Base-by-base conservation (phyloP, 23 tunicate species). In the Halocynthia aurantium region DNA sequence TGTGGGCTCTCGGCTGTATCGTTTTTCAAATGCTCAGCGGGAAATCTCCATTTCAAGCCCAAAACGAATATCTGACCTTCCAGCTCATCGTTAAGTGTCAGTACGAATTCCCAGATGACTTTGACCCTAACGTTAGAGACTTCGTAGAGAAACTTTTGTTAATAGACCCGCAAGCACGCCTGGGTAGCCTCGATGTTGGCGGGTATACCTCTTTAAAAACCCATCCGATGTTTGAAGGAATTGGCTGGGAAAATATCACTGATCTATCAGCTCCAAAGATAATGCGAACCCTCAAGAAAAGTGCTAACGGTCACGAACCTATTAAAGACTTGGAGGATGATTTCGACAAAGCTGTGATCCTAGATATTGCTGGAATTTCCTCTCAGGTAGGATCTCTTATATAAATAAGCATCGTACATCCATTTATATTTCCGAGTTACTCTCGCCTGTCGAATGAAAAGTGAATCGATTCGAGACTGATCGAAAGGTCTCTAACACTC, bases 1-100 rank as follows among this genome's bases (percentile, higher is more conserved):
- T 96, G 22, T 96, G 99, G 99, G 96, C 96, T 5, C 53, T 92
- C 22, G 99, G 93, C 7, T 90, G 99, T 69, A 85, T 96, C 11
- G 76, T 87, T 6, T 85, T 75, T 72, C 96, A 90, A 76, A 96
- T 96, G 99, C 72, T 87, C 7, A 62, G 88, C 10, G 99, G 99
- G 6, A 62, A 85, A 51, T 89, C 77, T 50, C 94, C 99, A 6
- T 96, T 96, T 72, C 82, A 86, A 75, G 99, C 93, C 20, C 90
- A 96, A 22, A 87, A 84, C 52, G 93, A 89, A 70, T 90, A 96
- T 76, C 69, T 85, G 58, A 95, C 84, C 10, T 89, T 95, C 75
- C 90, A 84, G 78, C 84, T 81, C 77, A 89, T 95, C 22, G 10
- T 83, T 19, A 86, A 75, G 18, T 86, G 87, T 55, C 72, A 83